A percentile compares a stretch with the other conserved stretches of the same genome.
Evolutionary conservation across 2,113 vertebrate genomes (phyloP).

Genomic region (Glaucomys volans): DNA sequence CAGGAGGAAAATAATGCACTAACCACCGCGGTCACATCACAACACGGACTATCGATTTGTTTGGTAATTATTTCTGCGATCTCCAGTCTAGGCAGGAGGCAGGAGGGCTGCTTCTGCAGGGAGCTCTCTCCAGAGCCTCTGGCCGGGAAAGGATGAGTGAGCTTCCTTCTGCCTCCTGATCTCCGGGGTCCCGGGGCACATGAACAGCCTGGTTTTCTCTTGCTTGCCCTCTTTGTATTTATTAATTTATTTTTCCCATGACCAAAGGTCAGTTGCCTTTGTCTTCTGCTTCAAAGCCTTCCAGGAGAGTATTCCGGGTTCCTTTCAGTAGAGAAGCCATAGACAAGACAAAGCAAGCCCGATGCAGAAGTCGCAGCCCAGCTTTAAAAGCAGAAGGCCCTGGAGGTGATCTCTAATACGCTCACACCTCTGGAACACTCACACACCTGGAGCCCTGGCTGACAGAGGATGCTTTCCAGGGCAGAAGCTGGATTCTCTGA

Average conservation of each 20-base stretch:
- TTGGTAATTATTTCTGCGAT: slow-evolving; percentile 58
- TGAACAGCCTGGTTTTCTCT: background rate
- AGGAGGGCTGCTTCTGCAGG: background rate
- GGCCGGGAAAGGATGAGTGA: background rate
- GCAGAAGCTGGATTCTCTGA: background rate
- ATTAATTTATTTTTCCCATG: background rate
- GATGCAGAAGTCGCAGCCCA: slow-evolving; percentile 47
- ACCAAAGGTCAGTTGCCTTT: slow-evolving; percentile 83
- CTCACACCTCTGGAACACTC: background rate
- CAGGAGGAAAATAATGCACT: slow-evolving; percentile 36
- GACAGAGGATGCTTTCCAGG: background rate
- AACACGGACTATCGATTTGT: slow-evolving; percentile 24
- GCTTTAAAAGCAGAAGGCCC: slow-evolving; percentile 51
- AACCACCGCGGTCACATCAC: background rate
- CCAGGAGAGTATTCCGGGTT: slow-evolving; percentile 68
- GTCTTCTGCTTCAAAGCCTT: slow-evolving; percentile 81
- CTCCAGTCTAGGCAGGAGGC: background rate
- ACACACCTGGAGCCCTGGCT: background rate
- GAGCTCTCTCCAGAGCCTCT: background rate
- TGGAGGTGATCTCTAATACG: background rate
- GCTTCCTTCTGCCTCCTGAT: background rate
- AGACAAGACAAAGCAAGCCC: slow-evolving; percentile 44
- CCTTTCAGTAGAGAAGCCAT: background rate
- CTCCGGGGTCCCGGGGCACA: fast-evolving
- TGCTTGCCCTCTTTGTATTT: background rate